Percentiles rank a stretch among this genome's conserved stretches.
Evolutionary conservation across 2,797 vertebrate species (phyloP).

Genomic region (Melanitta fusca): DNA sequence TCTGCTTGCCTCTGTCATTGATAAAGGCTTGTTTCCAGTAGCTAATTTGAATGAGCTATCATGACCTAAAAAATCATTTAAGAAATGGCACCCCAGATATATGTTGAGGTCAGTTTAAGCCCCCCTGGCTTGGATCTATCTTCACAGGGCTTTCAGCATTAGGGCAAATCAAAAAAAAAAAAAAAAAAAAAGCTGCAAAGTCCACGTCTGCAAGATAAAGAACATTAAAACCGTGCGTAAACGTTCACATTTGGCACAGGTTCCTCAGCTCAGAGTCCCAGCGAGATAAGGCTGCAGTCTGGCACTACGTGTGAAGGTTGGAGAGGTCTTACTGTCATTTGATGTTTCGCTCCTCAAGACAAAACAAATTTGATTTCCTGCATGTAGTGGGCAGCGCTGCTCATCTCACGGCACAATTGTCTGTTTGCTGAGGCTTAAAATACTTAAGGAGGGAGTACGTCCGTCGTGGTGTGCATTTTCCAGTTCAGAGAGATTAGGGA

Average conservation of each 20-base stretch:
- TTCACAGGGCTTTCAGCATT: background rate
- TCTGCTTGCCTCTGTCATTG: background rate
- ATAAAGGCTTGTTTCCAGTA: background rate
- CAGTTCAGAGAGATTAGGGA: constrained; percentile 49
- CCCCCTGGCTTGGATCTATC: background rate
- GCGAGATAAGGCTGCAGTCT: constrained; percentile 11
- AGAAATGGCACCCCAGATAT: background rate
- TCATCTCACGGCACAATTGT: background rate
- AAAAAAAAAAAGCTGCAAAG: background rate
- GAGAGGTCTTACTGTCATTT: constrained; percentile 6
- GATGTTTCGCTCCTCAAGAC: background rate
- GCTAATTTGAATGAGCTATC: background rate
- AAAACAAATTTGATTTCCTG: constrained; percentile 21
- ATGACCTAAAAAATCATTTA: background rate
- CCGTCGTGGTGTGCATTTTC: constrained; percentile 8
- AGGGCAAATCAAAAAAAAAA: background rate
- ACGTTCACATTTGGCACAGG: background rate
- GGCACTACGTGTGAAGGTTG: fast-evolving
- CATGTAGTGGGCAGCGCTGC: background rate
- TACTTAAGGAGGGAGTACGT: constrained; percentile 18
- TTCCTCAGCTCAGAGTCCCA: background rate
- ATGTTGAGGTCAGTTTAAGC: background rate
- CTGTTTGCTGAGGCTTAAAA: constrained; percentile 12
- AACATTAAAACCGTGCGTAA: background rate
- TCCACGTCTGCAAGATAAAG: background rate